These are phyloP conservation scores for Zosterops hypoxanthus DNA, from an alignment of 2,113 vertebrate species.

Conservation along the genomic window DNA sequence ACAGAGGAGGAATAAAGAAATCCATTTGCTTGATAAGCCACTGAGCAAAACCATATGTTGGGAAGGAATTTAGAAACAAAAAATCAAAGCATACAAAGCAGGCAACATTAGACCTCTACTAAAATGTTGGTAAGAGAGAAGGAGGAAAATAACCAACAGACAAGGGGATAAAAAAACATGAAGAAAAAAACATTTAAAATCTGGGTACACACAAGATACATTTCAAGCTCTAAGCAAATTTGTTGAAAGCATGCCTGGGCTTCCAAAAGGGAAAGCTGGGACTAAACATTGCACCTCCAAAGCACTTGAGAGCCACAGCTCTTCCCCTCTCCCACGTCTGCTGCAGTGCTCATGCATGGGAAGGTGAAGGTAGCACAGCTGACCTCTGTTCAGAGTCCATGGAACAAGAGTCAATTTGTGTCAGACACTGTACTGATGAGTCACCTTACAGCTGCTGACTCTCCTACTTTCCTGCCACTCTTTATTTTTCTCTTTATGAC, in stretches of 20 bases:
- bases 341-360: background rate
- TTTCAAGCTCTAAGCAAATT: background rate
- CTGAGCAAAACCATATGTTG: background rate
- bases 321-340: background rate
- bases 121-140: background rate
- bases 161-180: background rate
- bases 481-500: background rate
- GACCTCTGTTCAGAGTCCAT: constrained; percentile 4
- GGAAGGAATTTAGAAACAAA: background rate
- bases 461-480: background rate
- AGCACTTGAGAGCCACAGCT: background rate
- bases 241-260: background rate
- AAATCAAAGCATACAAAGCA: background rate
- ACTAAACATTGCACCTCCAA: background rate
- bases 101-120: background rate
- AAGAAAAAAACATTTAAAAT: background rate
- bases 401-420: background rate
- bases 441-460: background rate
- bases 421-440: fast-evolving
- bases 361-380: background rate
- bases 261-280: background rate
- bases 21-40: background rate
- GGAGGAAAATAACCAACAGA: background rate
- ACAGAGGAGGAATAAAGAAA: background rate
- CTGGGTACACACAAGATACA: background rate